Conservation (phyloP, 2,888 invertebrate genomes). For the Harpalus rubripes region DNA sequence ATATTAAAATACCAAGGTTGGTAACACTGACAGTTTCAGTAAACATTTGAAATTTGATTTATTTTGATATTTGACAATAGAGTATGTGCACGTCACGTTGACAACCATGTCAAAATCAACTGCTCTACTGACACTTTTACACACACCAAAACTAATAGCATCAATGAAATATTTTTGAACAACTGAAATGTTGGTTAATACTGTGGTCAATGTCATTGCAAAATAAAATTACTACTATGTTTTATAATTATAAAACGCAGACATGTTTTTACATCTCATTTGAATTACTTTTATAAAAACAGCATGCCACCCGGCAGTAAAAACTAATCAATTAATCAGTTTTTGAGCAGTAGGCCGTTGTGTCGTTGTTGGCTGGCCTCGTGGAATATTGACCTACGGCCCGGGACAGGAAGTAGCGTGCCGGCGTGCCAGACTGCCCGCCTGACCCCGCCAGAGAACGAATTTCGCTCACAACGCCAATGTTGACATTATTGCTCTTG, state of each 20-base stretch:
- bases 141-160: no score
- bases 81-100: no score
- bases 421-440: constrained; percentile 31
- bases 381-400: constrained; percentile 64
- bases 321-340: constrained; percentile 21
- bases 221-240: background rate
- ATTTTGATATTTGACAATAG: no score
- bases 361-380: constrained; percentile 45
- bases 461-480: constrained; percentile 20
- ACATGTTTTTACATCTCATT: background rate
- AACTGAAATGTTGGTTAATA: no score
- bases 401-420: constrained; percentile 65
- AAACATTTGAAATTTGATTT: no score
- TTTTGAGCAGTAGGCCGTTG: constrained; percentile 12
- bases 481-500: constrained; percentile 33
- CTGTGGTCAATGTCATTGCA: no score
- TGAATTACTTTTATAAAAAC: no score
- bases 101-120: no score
- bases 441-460: constrained; percentile 24
- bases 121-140: no score
- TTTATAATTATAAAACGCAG: background rate
- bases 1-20: no score
- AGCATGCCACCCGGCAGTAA: background rate
- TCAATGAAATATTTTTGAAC: no score
- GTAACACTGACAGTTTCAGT: no score